Evolutionary conservation across 2,888 invertebrate species (phyloP).

Genomic region (Brenthis hecate): DNA sequence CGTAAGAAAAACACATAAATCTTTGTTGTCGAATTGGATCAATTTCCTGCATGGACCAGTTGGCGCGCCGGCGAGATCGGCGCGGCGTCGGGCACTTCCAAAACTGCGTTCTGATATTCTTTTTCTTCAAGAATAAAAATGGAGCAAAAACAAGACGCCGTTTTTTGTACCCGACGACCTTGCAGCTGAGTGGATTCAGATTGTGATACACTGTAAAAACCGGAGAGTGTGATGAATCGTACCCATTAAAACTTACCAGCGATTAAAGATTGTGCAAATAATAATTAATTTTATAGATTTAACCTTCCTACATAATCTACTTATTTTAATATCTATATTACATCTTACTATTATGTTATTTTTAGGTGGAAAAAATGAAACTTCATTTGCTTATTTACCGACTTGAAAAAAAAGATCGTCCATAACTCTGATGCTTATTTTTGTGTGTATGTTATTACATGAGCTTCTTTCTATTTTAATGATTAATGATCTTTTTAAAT

Average conservation of each 20-base stretch:
- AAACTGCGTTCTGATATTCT: constrained; percentile 77
- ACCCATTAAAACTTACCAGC: constrained; percentile 50
- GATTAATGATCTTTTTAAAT: no score
- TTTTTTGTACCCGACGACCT: constrained; percentile 74
- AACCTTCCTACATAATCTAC: constrained; percentile 54
- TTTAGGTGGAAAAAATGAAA: not conserved
- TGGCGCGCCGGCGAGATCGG: constrained; percentile 47
- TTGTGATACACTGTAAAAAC: constrained; percentile 74
- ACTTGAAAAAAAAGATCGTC: no score
- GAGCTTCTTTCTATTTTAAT: no score
- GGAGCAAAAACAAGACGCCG: constrained; percentile 72
- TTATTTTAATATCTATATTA: constrained; percentile 31
- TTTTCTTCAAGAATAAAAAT: constrained; percentile 75
- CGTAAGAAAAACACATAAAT: constrained; percentile 73
- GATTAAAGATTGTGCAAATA: constrained; percentile 55
- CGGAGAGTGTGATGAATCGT: constrained; percentile 71
- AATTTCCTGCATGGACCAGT: constrained; percentile 79
- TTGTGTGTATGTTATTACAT: no score
- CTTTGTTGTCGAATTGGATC: constrained; percentile 74
- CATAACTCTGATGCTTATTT: no score
- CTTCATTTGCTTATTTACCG: not conserved
- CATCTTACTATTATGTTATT: constrained; percentile 15
- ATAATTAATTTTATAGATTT: constrained; percentile 55
- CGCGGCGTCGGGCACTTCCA: constrained; percentile 62
- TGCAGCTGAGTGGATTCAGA: constrained; percentile 74